Conservation (phyloP, 2,888 invertebrate genomes). For the Alviniconcha strummeri region DNA sequence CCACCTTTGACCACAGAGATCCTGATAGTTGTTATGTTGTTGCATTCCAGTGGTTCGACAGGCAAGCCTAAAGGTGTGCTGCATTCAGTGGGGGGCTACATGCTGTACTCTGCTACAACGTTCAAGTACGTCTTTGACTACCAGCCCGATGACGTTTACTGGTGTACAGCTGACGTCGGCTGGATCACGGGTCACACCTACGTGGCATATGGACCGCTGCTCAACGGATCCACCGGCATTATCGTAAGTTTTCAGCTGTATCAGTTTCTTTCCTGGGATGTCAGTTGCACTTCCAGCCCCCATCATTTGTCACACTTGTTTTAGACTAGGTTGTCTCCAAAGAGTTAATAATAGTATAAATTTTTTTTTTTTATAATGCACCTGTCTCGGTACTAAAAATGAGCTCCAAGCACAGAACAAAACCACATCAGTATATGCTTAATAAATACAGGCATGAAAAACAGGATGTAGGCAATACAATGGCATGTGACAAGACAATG, state of each 20-base stretch:
- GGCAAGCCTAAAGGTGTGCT: constrained; percentile 98
- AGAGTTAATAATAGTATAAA: no score
- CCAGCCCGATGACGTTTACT: constrained; percentile 73
- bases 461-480: no score
- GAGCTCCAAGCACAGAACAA: no score
- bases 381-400: no score
- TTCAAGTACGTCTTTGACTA: constrained; percentile 96
- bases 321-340: no score
- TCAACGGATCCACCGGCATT: constrained; percentile 94
- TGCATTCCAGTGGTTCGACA: constrained; percentile 84
- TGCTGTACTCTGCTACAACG: constrained; percentile 91
- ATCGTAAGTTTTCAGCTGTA: constrained; percentile 81
- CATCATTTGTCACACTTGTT: no score
- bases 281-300: no score
- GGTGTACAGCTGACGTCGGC: constrained; percentile 77
- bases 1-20: no score
- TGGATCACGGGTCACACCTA: constrained; percentile 82
- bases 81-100: constrained; percentile 95
- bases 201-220: constrained; percentile 92
- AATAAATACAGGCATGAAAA: no score
- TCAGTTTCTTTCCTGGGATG: not conserved
- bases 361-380: no score
- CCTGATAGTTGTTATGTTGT: not conserved
- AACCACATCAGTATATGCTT: no score
- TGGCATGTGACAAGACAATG: no score